Percentiles rank a stretch among this genome's conserved stretches.
phyloP scores from a whole-genome alignment of 2,113 vertebrate genomes.

The Sander lucioperca region DNA sequence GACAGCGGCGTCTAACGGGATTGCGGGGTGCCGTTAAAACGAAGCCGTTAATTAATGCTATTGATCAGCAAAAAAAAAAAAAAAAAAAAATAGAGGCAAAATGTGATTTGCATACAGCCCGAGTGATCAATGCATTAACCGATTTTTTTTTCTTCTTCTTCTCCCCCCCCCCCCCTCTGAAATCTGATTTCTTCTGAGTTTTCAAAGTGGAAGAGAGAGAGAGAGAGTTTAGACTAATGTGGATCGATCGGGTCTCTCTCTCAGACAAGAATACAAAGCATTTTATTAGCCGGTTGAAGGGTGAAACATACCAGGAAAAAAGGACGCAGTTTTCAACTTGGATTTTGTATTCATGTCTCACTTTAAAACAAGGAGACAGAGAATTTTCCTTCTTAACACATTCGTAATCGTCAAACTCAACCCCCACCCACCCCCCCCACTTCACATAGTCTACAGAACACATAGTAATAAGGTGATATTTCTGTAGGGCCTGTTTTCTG shows the following conservation, averaged over 20 bases:
- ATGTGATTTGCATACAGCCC: slow-evolving; percentile 86
- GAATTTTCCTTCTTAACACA: slow-evolving; percentile 10
- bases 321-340: slow-evolving; percentile 52
- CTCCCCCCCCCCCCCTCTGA: slow-evolving; percentile 58
- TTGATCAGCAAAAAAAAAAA: slow-evolving; percentile 85
- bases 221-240: slow-evolving; percentile 84
- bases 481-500: slow-evolving; percentile 69
- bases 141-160: slow-evolving; percentile 70
- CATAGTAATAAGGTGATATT: slow-evolving; percentile 75
- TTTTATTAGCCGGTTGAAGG: slow-evolving; percentile 92
- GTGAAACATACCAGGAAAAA: slow-evolving; percentile 71
- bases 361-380: slow-evolving; percentile 20
- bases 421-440: too few species aligned
- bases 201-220: slow-evolving; percentile 79
- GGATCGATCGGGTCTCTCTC: slow-evolving; percentile 90
- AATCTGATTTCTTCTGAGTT: slow-evolving; percentile 88
- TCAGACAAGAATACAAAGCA: slow-evolving; percentile 90
- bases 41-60: slow-evolving; percentile 87
- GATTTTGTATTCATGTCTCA: slow-evolving; percentile 83
- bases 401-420: slow-evolving; percentile 35
- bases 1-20: slow-evolving; percentile 76
- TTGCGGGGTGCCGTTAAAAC: slow-evolving; percentile 83
- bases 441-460: slow-evolving; percentile 61
- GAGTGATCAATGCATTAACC: slow-evolving; percentile 87
- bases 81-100: slow-evolving; percentile 83